Evolutionary conservation across 1,140 invertebrate species (phyloP).

Genomic region (Calliopsis andreniformis): DNA sequence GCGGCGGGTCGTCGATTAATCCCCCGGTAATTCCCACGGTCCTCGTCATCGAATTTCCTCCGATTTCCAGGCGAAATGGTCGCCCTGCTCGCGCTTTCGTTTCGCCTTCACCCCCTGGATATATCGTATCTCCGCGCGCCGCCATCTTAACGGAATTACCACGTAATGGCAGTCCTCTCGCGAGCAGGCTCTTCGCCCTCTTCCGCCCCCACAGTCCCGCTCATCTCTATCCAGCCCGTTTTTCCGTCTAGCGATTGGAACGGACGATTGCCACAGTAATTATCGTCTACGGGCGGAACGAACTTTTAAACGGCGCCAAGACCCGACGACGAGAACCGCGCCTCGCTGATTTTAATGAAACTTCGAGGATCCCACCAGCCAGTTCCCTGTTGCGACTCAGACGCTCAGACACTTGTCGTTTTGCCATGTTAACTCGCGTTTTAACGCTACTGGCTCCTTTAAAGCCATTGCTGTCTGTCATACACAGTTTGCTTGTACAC

Average conservation of each 20-base stretch:
- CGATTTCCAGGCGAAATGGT: conserved; percentile 38
- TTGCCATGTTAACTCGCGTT: conserved; percentile 9
- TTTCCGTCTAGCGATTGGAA: not conserved
- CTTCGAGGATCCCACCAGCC: not conserved
- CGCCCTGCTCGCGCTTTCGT: conserved; percentile 37
- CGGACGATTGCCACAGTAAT: conserved; percentile 23
- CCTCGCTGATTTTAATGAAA: conserved; percentile 21
- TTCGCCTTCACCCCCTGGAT: conserved; percentile 43
- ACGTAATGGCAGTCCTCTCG: conserved; percentile 42
- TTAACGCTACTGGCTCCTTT: not conserved
- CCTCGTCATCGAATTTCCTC: conserved; percentile 49
- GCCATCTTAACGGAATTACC: conserved; percentile 66
- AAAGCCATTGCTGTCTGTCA: too few species aligned
- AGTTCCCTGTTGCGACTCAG: too few species aligned
- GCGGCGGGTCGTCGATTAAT: conserved; percentile 47
- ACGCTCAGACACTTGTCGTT: not conserved
- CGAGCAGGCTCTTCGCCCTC: not conserved
- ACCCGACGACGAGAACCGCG: not conserved
- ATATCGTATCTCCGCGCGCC: conserved; percentile 34
- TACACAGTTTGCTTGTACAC: too few species aligned
- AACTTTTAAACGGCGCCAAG: conserved; percentile 3
- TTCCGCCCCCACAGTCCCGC: not conserved
- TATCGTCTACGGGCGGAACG: not conserved
- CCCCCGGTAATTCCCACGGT: conserved; percentile 43
- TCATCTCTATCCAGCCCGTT: conserved; percentile 14